Base-by-base conservation (phyloP, 1,140 invertebrate genomes). In the Anastatus disparis region DNA sequence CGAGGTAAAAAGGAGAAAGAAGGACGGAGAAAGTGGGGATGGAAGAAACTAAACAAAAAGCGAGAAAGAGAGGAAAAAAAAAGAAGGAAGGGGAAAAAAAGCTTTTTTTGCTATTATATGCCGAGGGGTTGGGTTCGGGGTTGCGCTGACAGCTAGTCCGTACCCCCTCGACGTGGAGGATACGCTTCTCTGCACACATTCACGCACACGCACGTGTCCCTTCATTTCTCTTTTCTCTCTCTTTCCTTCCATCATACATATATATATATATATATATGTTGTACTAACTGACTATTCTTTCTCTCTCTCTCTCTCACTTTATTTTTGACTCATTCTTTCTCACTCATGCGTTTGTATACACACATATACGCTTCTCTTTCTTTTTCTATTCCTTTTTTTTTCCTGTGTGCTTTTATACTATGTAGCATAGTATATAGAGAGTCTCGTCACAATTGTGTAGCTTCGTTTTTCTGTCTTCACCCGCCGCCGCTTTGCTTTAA, bases 71-170 rank as follows among this genome's bases (percentile, higher is more conserved):
- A 20, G 46, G 31, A 35, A 4, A 6, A n/a, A 4, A 10, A 35
- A 35, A 35, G 70, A 53, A 58, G n/a, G n/a, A n/a, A n/a, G n/a
- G n/a, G n/a, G n/a, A n/a, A n/a, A n/a, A n/a, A n/a, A n/a, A n/a
- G n/a, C n/a, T n/a, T n/a, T n/a, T n/a, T n/a, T n/a, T n/a, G n/a
- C n/a, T n/a, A n/a, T n/a, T n/a, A n/a, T n/a, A n/a, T n/a, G n/a
- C 53, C 61, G 78, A 76, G 79, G 80, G 80, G 81, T 82, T 80
- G 80, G 80, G 76, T n/a, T 79, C 71, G 80, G 79, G 83, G 83
- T 83, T 84, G 82, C 84, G 84, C 84, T 85, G 84, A 85, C 84
- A 85, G 84, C 84, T 85, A 81, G 81, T 82, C 81, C 80, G 81
- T 77, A 81, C 76, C 40, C n/a, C 31, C 44, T 35, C 58, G 52